Base-by-base conservation (phyloP, 2,113 vertebrate genomes). In the Paraplagusia blochii region DNA sequence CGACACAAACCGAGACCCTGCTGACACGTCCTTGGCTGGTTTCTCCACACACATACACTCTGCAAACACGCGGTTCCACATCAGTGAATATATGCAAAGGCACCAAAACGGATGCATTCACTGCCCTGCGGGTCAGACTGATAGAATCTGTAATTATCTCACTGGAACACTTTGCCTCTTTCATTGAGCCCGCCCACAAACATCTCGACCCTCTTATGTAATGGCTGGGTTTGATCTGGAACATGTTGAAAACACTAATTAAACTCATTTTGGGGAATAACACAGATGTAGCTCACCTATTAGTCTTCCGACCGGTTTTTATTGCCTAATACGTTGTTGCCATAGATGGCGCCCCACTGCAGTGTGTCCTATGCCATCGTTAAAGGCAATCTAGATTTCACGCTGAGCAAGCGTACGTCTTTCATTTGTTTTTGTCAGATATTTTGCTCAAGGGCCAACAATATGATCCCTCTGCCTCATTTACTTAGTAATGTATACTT, bases 61-160 rank as follows among this genome's bases (percentile, higher is more conserved):
- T 15, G 61, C 42, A 60, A 38, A 11, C 36, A 51, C 52, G 49
- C 48, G 9, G 33, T 35, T 35, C 36, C 44, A 46, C 48, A 58
- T 58, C 47, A 47, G 51, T 64, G 19, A 1, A 2, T 39, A 75
- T 51, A 58, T 53, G 58, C 54, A 75, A 57, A 76, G 57, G 63
- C 73, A 65, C 52, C 50, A 14, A 35, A 77, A 53, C 57, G 54
- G 52, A 63, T 43, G 53, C 62, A 59, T 68, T 81, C 44, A 19
- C 35, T 44, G 62, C 63, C 65, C 72, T 49, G 55, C 52, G 69
- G 74, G 58, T 72, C 72, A 80, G 36, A 74, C 71, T 19, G 53
- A 66, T 48, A 61, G 33, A 70, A 71, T 75, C 42, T 77, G 59
- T 81, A 68, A 87, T 81, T 76, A 81, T 81, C 57, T 59, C 66